phyloP scores from a whole-genome alignment of 1,140 invertebrate genomes.

The Diplogasteroides magnus region DNA sequence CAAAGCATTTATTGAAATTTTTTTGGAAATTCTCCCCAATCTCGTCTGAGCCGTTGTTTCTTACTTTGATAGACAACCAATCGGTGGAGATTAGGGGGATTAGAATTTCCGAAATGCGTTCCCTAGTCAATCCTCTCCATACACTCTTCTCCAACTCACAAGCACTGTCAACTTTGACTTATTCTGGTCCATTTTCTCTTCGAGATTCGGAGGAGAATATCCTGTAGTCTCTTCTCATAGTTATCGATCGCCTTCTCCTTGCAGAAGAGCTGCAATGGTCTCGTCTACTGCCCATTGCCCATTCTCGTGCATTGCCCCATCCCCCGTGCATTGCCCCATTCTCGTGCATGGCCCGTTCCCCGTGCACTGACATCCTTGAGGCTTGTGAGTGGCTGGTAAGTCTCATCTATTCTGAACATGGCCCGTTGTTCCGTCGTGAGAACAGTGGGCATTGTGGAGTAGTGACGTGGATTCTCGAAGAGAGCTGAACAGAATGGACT shows the following conservation, averaged over 20 bases:
- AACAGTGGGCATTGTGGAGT: constrained; percentile 19
- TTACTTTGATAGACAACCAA: too few species aligned
- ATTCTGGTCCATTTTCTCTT: constrained; percentile 5
- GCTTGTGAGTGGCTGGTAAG: constrained; percentile 19
- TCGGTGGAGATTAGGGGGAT: too few species aligned
- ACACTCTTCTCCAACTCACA: not conserved
- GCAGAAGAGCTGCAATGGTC: constrained; percentile 10
- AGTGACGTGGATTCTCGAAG: constrained; percentile 71
- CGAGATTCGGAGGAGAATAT: constrained; percentile 24
- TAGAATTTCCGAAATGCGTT: too few species aligned
- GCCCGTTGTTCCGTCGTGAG: constrained; percentile 13
- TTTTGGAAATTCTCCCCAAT: too few species aligned
- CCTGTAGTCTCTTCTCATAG: constrained; percentile 31
- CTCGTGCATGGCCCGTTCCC: too few species aligned
- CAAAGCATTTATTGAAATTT: too few species aligned
- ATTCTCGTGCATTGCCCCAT: too few species aligned
- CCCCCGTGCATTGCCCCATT: too few species aligned
- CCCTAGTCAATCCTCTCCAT: not conserved
- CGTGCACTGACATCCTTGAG: constrained; percentile 19
- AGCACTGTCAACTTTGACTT: constrained; percentile 23
- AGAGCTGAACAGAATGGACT: constrained; percentile 62
- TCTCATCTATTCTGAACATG: constrained; percentile 20
- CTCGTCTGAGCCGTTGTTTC: too few species aligned
- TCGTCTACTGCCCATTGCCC: too few species aligned
- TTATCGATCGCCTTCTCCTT: constrained; percentile 15